Evolutionary conservation across 2,888 invertebrate species (phyloP).

Genomic region (Terebella lapidaria): DNA sequence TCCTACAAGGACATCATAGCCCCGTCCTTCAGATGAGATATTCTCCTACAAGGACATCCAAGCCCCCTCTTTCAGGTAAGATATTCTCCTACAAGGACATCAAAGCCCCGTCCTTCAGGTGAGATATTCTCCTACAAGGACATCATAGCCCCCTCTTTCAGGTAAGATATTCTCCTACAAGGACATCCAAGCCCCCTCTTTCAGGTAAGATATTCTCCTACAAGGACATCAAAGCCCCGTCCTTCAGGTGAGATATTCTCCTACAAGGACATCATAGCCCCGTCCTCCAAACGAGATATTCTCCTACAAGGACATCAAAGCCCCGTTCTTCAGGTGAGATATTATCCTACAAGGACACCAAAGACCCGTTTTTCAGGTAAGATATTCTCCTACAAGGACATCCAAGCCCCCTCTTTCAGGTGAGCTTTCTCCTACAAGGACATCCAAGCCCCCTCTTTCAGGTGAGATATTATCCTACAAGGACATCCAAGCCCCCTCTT

Average conservation of each 20-base stretch:
- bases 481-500: conserved; percentile 49
- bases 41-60: conserved; percentile 47
- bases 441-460: conserved; percentile 50
- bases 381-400: too few species aligned
- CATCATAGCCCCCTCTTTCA: conserved; percentile 50
- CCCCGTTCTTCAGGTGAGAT: conserved; percentile 51
- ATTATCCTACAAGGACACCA: conserved; percentile 47
- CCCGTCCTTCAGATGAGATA: conserved; percentile 50
- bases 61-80: conserved; percentile 51
- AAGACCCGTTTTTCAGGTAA: conserved; percentile 50
- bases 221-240: conserved; percentile 48
- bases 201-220: conserved; percentile 49
- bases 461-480: conserved; percentile 48
- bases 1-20: conserved; percentile 48
- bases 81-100: conserved; percentile 49
- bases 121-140: conserved; percentile 46
- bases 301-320: conserved; percentile 46
- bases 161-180: conserved; percentile 48
- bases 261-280: conserved; percentile 48
- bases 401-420: conserved; percentile 47
- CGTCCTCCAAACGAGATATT: conserved; percentile 50
- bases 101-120: conserved; percentile 50
- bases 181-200: conserved; percentile 49
- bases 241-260: conserved; percentile 49
- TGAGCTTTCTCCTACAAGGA: conserved; percentile 47